Base-by-base conservation (phyloP, 2,888 invertebrate species). In the Epiblema foenella region DNA sequence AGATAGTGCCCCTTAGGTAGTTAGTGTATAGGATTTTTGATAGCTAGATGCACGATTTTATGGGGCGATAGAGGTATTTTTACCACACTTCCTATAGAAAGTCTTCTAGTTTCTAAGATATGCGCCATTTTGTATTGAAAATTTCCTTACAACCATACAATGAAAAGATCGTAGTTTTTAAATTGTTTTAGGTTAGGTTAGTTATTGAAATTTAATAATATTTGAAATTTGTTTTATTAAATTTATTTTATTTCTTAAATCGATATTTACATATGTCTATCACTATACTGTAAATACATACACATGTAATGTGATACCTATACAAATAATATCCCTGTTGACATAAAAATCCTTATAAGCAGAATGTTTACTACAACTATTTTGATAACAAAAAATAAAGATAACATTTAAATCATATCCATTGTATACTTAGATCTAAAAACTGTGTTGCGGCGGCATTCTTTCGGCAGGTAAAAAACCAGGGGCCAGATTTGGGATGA, bases 261-360 rank as follows among this genome's bases (percentile, higher is more conserved):
- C 75, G 74, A 74, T 77, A 78, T 78, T 78, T 78, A 78, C 78
- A 78, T 71, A 72, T 46, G 51, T 67, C 59, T 63, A 57, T 29
- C 56, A 57, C 56, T 66, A 37, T 54, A 72, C 59, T 54, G 52
- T 68, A 54, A 64, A 65, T 65, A 68, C 46, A 68, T 54, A 70
- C 60, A 46, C 11, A 51, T 29, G 60, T 46, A 63, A 64, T 46
- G n/a, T n/a, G 68, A 54, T 65, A 64, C 49, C 33, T 56, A 56
- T 51, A 68, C 37, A n/a, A 17, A 59, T 29, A 33, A 63, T 49
- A 59, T 60, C 52, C 42, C 52, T 24, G 18, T 24, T 52, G 52
- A 59, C 57, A 57, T 60, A 54, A 54, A 54, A 18, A 63, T 49
- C 33, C 17, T n/a, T n/a, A n/a, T n/a, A n/a, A n/a, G n/a, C n/a